These are phyloP conservation scores for cattle (Bos taurus) DNA, from an alignment of 2,113 vertebrate species.

Conservation along the genomic window DNA sequence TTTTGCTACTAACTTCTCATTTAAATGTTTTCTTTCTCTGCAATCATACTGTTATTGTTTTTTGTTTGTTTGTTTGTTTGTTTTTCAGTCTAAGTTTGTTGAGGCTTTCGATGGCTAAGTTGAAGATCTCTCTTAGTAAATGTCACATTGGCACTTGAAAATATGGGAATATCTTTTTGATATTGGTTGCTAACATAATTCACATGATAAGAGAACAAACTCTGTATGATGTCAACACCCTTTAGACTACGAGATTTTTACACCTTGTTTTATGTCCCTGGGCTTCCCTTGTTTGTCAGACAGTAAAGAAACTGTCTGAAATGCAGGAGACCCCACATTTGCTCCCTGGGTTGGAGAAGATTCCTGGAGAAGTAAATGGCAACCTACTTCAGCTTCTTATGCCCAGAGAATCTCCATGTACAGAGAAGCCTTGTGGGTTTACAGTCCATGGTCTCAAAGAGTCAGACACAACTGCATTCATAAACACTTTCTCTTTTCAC, in stretches of 20 bases:
- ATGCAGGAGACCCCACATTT: background rate
- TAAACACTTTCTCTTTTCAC: background rate
- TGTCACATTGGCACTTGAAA: background rate
- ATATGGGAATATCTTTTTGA: background rate
- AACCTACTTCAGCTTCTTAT: background rate
- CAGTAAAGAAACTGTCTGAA: background rate
- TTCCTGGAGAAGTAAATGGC: background rate
- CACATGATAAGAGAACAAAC: background rate
- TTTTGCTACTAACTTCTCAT: background rate
- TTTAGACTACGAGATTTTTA: background rate
- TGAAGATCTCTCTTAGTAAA: background rate
- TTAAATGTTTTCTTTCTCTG: background rate
- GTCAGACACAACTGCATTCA: background rate
- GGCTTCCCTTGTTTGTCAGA: background rate
- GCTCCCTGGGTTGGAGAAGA: background rate
- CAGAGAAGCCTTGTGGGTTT: background rate
- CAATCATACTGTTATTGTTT: background rate
- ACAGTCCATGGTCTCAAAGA: background rate
- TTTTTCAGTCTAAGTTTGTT: background rate
- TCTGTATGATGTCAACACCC: background rate
- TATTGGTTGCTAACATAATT: background rate
- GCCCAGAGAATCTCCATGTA: background rate
- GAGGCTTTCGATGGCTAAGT: background rate
- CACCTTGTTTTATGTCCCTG: background rate
- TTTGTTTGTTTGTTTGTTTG: background rate